Percentiles rank a stretch among this genome's conserved stretches.
Conservation (phyloP, 2,113 vertebrate species). For the Catagonus wagneri region DNA sequence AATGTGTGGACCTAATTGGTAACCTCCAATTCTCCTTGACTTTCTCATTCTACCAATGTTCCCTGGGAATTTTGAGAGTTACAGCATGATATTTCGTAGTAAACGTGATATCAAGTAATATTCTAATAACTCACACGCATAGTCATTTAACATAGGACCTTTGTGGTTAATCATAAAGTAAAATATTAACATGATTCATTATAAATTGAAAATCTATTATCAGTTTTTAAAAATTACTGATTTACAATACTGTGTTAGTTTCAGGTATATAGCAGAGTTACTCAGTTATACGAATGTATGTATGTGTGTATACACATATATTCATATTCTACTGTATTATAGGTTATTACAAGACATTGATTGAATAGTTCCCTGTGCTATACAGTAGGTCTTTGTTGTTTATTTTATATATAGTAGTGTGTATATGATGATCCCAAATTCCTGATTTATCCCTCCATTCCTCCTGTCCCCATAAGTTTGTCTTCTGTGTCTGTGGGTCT, state of each 20-base stretch:
- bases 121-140: slow-evolving; percentile 9
- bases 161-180: background rate
- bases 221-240: background rate
- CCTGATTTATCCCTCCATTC: background rate
- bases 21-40: background rate
- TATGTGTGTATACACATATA: background rate
- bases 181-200: background rate
- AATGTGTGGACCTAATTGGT: background rate
- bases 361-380: background rate
- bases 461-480: background rate
- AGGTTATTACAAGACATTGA: background rate
- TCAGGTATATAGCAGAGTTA: background rate
- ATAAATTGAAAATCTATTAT: background rate
- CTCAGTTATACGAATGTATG: background rate
- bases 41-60: slow-evolving; percentile 26
- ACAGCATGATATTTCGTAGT: slow-evolving; percentile 38
- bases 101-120: slow-evolving; percentile 48
- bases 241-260: background rate
- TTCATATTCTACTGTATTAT: background rate
- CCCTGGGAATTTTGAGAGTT: slow-evolving; percentile 56
- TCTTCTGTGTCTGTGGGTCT: background rate
- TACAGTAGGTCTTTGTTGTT: background rate
- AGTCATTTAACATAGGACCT: background rate
- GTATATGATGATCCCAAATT: background rate
- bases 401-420: background rate